A percentile compares a stretch with the other conserved stretches of the same genome.
Conservation (phyloP, 2,888 invertebrate genomes). For the Trichopria drosophilae region DNA sequence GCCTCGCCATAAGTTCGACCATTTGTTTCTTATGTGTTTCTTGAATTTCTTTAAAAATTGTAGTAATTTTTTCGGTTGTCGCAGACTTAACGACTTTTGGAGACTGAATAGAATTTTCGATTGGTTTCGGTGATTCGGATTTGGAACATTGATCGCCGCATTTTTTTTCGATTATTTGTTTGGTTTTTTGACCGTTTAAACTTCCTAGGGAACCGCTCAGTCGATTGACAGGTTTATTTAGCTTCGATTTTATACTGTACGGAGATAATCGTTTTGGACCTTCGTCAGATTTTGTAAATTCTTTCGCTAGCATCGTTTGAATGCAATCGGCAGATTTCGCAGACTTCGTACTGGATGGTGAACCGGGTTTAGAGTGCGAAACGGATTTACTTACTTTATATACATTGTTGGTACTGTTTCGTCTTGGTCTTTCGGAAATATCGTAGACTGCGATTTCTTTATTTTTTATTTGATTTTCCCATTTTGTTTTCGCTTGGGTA, state of each 20-base stretch:
- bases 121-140: too few species aligned
- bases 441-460: slow-evolving; percentile 30
- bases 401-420: slow-evolving; percentile 33
- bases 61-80: slow-evolving; percentile 49
- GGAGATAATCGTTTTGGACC: too few species aligned
- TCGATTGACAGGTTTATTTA: slow-evolving; percentile 35
- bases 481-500: slow-evolving; percentile 44
- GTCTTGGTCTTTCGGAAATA: slow-evolving; percentile 27
- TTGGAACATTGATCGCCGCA: too few species aligned
- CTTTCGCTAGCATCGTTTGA: slow-evolving; percentile 43
- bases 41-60: slow-evolving; percentile 60
- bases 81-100: slow-evolving; percentile 33
- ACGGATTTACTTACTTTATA: slow-evolving; percentile 30
- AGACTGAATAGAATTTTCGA: slow-evolving; percentile 20
- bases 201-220: slow-evolving; percentile 41
- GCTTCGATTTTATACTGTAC: slow-evolving; percentile 25
- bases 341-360: slow-evolving; percentile 28
- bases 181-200: slow-evolving; percentile 30
- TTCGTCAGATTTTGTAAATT: too few species aligned
- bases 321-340: slow-evolving; percentile 50
- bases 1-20: slow-evolving; percentile 65
- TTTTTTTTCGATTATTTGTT: slow-evolving; percentile 22
- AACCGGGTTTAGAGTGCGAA: slow-evolving; percentile 31
- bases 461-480: slow-evolving; percentile 40
- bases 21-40: slow-evolving; percentile 69